Base-by-base conservation (phyloP, 2,797 vertebrate species). In the Novumbra hubbsi region DNA sequence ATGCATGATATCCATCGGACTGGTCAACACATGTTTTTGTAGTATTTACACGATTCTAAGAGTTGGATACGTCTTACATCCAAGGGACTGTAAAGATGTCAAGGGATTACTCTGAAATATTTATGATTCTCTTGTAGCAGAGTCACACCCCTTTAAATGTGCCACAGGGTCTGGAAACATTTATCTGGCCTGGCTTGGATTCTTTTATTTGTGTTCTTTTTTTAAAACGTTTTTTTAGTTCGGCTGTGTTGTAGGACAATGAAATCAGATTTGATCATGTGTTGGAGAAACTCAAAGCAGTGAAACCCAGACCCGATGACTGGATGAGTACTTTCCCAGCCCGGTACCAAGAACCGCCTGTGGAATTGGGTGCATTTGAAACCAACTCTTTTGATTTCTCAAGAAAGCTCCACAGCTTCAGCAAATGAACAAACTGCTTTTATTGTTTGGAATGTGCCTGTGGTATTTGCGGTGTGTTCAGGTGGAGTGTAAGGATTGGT, bases 211-310 rank as follows among this genome's bases (percentile, higher is more conserved):
- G 34, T 38, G 34, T 38, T 38, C 72, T 72, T 75, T 72, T 73
- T 32, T 30, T 48, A n/a, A n/a, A n/a, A n/a, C n/a, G n/a, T 73
- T 55, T 41, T 72, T 71, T 27, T 38, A 38, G 34, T 5, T 38
- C 34, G 5, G 49, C 71, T 77, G 75, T 64, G 68, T 79, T 81
- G 85, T 50, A 75, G 77, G 81, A 80, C 67, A 77, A 88, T 89
- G 89, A 91, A 87, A 88, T 92, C 90, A 91, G 85, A 85, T 87
- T 88, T 81, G 72, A 79, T 87, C 87, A 88, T 81, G 83, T 90
- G 86, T 84, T 84, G 78, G 81, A 81, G 79, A 88, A 84, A 89
- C 80, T 80, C 88, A 82, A 82, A 80, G 82, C 75, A 84, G 74
- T 38, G 34, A 38, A 38, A 38, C 34, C 34, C 2, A 38, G 2